Conservation (phyloP, 1,140 invertebrate genomes). For the Harpegnathos saltator region DNA sequence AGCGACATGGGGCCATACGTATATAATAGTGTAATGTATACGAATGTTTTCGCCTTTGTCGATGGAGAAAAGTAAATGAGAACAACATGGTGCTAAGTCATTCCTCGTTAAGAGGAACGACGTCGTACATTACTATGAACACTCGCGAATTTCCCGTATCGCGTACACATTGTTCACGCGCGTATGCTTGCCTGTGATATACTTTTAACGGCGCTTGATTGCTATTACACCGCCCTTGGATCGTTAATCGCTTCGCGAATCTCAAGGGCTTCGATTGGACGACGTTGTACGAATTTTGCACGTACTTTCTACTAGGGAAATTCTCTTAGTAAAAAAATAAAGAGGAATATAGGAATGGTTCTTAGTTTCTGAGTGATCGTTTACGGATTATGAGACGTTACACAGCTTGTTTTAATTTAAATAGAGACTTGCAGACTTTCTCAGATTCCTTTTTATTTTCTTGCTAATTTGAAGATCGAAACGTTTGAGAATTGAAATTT, state of each 20-base stretch:
- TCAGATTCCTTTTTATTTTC: too few species aligned
- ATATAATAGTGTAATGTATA: slow-evolving; percentile 22
- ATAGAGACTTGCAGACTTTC: too few species aligned
- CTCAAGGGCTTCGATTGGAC: slow-evolving; percentile 1
- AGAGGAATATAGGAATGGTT: too few species aligned
- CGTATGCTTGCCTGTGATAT: slow-evolving; percentile 50
- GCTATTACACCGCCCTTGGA: slow-evolving; percentile 10
- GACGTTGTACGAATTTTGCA: too few species aligned
- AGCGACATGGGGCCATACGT: not conserved
- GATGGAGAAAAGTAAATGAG: slow-evolving; percentile 6
- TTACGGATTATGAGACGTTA: too few species aligned
- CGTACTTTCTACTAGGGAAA: too few species aligned
- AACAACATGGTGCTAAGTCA: slow-evolving; percentile 48
- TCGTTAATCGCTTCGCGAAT: slow-evolving; percentile 24
- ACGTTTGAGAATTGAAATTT: too few species aligned
- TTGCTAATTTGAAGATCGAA: too few species aligned
- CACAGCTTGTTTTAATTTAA: too few species aligned
- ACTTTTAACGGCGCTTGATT: slow-evolving; percentile 37
- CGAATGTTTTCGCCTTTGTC: slow-evolving; percentile 18
- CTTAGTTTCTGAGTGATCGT: too few species aligned
- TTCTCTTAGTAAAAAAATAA: too few species aligned
- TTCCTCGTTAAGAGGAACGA: not conserved
- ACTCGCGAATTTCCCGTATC: slow-evolving; percentile 16
- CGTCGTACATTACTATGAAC: slow-evolving; percentile 12
- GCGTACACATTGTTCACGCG: slow-evolving; percentile 7